Percentiles rank a stretch among this genome's conserved stretches.
Evolutionary conservation across 2,113 vertebrate species (phyloP).

Genomic region (Kryptolebias marmoratus): DNA sequence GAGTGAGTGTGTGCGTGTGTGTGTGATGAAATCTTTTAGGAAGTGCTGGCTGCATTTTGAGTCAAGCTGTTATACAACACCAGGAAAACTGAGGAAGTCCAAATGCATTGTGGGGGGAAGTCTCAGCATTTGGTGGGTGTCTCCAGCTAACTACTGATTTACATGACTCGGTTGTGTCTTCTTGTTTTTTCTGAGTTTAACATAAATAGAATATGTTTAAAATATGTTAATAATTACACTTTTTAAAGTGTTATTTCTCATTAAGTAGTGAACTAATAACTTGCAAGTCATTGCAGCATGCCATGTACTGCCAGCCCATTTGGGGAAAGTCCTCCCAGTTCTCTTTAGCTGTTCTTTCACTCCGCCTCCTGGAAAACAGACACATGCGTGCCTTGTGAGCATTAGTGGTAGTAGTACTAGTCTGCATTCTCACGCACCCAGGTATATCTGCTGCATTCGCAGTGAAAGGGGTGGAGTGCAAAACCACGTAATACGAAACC

Average conservation of each 20-base stretch:
- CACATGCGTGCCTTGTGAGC: background rate
- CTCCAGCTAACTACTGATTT: slow-evolving; percentile 24
- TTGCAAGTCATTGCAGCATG: slow-evolving; percentile 22
- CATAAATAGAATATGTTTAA: background rate
- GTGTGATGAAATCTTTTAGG: slow-evolving; percentile 28
- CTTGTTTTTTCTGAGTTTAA: background rate
- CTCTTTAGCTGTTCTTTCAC: slow-evolving; percentile 11
- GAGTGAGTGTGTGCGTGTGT: slow-evolving; percentile 9
- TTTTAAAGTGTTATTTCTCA: background rate
- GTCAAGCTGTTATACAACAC: slow-evolving; percentile 38
- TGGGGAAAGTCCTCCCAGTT: slow-evolving; percentile 38
- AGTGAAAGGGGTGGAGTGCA: slow-evolving; percentile 43
- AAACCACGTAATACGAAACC: slow-evolving; percentile 57
- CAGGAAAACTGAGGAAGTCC: slow-evolving; percentile 28
- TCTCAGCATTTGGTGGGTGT: background rate
- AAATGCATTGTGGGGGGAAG: slow-evolving; percentile 9
- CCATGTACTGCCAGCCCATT: background rate
- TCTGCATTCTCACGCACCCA: slow-evolving; percentile 16
- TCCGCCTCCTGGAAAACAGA: slow-evolving; percentile 14
- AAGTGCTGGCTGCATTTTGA: slow-evolving; percentile 40
- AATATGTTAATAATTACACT: background rate
- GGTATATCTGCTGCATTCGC: slow-evolving; percentile 8
- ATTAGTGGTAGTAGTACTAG: background rate
- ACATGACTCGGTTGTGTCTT: background rate
- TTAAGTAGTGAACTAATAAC: background rate